These are phyloP conservation scores for Pachymerium ferrugineum DNA, from an alignment of 2,888 invertebrate genomes.

Conservation along the genomic window DNA sequence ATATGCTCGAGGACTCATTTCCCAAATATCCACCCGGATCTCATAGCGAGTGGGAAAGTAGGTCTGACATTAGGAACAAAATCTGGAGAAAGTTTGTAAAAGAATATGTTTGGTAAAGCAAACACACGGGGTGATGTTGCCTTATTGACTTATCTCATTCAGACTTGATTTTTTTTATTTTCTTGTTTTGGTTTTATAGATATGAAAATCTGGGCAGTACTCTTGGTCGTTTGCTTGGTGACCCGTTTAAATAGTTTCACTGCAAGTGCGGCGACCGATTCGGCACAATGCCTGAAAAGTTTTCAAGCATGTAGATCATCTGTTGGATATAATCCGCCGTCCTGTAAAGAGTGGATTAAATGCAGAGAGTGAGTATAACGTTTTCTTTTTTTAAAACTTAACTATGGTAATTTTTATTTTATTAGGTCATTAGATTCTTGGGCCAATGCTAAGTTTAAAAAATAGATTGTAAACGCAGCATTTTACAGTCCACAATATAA, in stretches of 20 bases:
- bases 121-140: not conserved
- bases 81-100: not conserved
- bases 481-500: no score
- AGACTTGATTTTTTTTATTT: not conserved
- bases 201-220: not conserved
- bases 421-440: not conserved
- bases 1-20: not conserved
- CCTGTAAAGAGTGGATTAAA: not conserved
- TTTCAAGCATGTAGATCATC: not conserved
- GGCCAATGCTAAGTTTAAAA: not conserved
- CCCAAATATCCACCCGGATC: not conserved
- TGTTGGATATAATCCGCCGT: not conserved
- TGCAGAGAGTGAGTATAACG: not conserved
- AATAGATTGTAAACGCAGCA: no score
- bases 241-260: not conserved
- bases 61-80: conserved; percentile 13
- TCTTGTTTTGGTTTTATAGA: not conserved
- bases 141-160: not conserved
- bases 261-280: not conserved
- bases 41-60: not conserved
- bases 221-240: not conserved
- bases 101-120: not conserved
- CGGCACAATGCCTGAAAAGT: not conserved
- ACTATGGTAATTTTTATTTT: not conserved
- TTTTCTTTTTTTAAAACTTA: not conserved